Base-by-base conservation (phyloP, 2,888 invertebrate genomes). In the Phasia obesa region DNA sequence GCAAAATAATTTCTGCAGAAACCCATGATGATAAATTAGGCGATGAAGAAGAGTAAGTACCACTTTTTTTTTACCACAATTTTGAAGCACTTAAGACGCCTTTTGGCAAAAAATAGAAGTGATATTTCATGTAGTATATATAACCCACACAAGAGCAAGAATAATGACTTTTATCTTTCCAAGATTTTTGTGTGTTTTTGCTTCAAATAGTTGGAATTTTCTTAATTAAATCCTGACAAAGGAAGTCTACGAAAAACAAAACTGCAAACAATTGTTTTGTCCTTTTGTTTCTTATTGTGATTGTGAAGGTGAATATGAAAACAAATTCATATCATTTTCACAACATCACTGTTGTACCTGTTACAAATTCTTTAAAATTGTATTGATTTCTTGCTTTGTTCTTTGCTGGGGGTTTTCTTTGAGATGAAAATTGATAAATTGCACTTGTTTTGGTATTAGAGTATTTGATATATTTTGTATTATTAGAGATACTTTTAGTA, bases 11-110 rank as follows among this genome's bases (percentile, higher is more conserved):
- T 42, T 53, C 71, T 76, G 67, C 79, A 69, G 76, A 79, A 38
- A 60, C 55, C 55, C 42, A 70, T 69, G 69, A 69, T 64, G 57
- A 74, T 77, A 67, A 84, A 49, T 80, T 81, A 81, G 69, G 65
- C 47, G 80, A 64, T 75, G 79, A 82, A 44, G 76, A 79, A 82
- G 75, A 71, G 84, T 81, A 75, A 82, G 82, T 79, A 84, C 69
- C 71, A 62, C 1, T 35, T 35, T 31, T 35, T 67, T 47, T 65
- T 77, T 57, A 57, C 83, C 71, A 76, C 67, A 65, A 82, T 64
- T 69, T 64, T 42, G 74, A 21, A 60, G 44, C 74, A 59, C 23
- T 44, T 57, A 70, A 77, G 82, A 75, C 76, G 75, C 73, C 78
- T 65, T 57, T 19, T 59, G 55, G 44, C 51, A 62, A 67, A 17